Evolutionary conservation across 1,140 invertebrate genomes (phyloP), one percentile per base, ranked within the genome.

Genomic region (Delia radicum): DNA sequence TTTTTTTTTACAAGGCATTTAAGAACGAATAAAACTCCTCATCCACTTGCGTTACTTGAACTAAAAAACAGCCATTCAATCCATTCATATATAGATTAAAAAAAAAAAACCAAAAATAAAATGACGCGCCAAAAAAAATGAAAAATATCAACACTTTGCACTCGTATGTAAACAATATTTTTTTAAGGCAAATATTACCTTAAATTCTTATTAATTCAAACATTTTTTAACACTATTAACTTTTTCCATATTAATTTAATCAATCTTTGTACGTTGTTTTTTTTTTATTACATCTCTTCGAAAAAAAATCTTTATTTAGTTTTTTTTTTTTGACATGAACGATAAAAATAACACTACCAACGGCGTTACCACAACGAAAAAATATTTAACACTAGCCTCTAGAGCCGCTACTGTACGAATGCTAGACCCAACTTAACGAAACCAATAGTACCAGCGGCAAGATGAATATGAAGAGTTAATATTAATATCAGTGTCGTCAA

Each of bases 371-470:
- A 55, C 65, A 69, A 69, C 21, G 65, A 28, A 69, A 69, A 69
- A 33, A 69, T 69, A 21, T 69, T 69, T 31, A 33, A 69, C 21
- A 69, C 65, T 69, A 69, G 65, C 37, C 65, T 21, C 18, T 69
- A 55, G 71, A 48, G 37, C 71, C 71, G 42, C 71, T 73, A 73
- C 71, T 73, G 71, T 73, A 73, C 71, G 46, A 73, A 73, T 55
- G 71, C 71, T 33, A 73, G 71, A 29, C 46, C 37, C 48, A 73
- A 73, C 24, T 73, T 55, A 73, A 73, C 71, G 71, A 73, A 73
- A 42, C 1, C 55, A 42, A 69, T 18, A 33, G 18, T 18, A 33
- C n/a, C 65, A n/a, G 63, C 63, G 28, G 63, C 63, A 67, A 2
- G 15, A 55, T n/a, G 33, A 55, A 55, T 18, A 42, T 42, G 21